A percentile compares a stretch with the other conserved stretches of the same genome.
Conservation (phyloP, 2,888 invertebrate genomes). For the Drosophila birchii region DNA sequence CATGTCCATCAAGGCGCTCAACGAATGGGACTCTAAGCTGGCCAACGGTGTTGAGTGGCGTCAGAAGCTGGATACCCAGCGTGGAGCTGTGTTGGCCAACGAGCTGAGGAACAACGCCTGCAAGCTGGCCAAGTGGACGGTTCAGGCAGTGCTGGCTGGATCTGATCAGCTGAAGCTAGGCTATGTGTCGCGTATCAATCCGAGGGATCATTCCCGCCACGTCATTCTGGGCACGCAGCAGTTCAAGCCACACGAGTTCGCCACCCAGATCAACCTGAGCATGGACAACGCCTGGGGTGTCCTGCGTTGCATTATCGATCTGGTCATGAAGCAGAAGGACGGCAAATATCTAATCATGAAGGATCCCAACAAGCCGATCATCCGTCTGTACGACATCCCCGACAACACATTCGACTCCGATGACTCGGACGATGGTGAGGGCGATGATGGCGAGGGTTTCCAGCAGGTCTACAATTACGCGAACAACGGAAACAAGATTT, state of each 20-base stretch:
- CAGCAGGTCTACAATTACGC: conserved; percentile 83
- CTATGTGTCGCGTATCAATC: conserved; percentile 97
- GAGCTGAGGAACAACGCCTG: conserved; percentile 99
- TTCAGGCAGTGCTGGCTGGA: conserved; percentile 96
- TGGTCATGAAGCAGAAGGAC: conserved; percentile 98
- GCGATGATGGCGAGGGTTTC: conserved; percentile 82
- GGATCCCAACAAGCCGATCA: conserved; percentile 99
- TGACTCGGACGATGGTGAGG: conserved; percentile 84
- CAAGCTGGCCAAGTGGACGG: conserved; percentile 99
- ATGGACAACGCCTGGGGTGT: conserved; percentile 99
- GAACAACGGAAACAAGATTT: conserved; percentile 72
- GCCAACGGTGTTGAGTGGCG: conserved; percentile 99
- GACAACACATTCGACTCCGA: conserved; percentile 99
- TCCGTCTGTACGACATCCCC: conserved; percentile 98
- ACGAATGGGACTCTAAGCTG: conserved; percentile 99
- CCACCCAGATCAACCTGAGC: conserved; percentile 98
- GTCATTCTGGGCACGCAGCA: conserved; percentile 98
- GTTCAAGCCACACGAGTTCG: conserved; percentile 99
- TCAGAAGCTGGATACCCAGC: conserved; percentile 98
- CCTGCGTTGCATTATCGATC: conserved; percentile 97
- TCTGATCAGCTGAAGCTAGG: conserved; percentile 99
- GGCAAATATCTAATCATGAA: conserved; percentile 99
- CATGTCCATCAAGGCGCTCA: conserved; percentile 97
- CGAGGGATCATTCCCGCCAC: conserved; percentile 97
- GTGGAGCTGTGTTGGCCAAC: conserved; percentile 99